These are phyloP conservation scores for Muschampia plurimacula DNA, from an alignment of 2,888 invertebrate genomes.

Conservation along the genomic window DNA sequence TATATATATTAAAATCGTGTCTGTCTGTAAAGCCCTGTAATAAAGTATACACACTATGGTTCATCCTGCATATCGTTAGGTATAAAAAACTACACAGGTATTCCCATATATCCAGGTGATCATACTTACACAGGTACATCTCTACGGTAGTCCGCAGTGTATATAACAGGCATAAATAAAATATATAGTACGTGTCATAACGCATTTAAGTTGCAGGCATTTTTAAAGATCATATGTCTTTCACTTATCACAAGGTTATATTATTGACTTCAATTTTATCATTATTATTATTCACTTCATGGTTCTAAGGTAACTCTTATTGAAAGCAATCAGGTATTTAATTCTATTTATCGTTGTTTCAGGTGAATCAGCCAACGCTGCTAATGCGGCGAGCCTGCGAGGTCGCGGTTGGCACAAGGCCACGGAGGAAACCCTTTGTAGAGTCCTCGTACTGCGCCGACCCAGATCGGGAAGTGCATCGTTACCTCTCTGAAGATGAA, in stretches of 20 bases:
- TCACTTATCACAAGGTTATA: not conserved
- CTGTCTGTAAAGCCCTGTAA: no score
- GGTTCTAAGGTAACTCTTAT: not conserved
- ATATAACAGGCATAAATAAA: no score
- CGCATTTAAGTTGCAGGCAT: no score
- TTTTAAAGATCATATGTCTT: no score
- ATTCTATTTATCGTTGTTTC: slow-evolving; percentile 49
- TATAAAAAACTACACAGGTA: no score
- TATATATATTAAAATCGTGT: no score
- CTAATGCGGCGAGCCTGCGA: slow-evolving; percentile 76
- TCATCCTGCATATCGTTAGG: no score
- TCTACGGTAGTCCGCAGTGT: no score
- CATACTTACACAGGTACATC: no score
- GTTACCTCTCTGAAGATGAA: slow-evolving; percentile 68
- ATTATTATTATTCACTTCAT: not conserved
- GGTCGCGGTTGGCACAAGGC: slow-evolving; percentile 66
- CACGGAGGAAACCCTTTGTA: slow-evolving; percentile 63
- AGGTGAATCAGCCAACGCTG: slow-evolving; percentile 69
- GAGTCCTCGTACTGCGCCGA: slow-evolving; percentile 58
- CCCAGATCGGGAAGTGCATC: slow-evolving; percentile 56
- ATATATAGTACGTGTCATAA: no score
- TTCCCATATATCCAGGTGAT: no score
- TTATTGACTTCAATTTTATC: not conserved
- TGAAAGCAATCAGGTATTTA: not conserved
- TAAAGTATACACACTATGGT: no score